Evolutionary conservation across 2,113 vertebrate species (phyloP).

Genomic region (Stigmatopora argus): DNA sequence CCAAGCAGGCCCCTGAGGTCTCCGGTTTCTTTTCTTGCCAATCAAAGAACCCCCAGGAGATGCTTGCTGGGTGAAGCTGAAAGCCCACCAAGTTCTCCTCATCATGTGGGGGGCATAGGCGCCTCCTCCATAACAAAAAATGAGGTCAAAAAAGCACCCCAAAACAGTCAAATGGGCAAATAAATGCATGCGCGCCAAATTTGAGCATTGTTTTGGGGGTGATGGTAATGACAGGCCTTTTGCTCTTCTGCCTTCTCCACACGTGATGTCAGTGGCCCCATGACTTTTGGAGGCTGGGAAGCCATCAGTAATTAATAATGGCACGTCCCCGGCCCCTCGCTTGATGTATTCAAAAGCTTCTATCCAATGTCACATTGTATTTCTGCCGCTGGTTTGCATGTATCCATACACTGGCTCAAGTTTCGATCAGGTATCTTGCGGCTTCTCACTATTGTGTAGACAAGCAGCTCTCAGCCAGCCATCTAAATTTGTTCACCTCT

Average conservation of each 20-base stretch:
- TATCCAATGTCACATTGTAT: constrained; percentile 34
- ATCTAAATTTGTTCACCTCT: constrained; percentile 44
- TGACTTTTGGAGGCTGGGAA: constrained; percentile 56
- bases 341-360: constrained; percentile 44
- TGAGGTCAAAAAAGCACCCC: constrained; percentile 47
- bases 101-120: constrained; percentile 42
- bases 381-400: not conserved
- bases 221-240: constrained; percentile 64
- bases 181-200: constrained; percentile 72
- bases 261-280: constrained; percentile 55
- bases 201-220: constrained; percentile 65
- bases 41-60: constrained; percentile 70
- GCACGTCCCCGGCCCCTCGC: constrained; percentile 48
- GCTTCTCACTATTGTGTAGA: constrained; percentile 27
- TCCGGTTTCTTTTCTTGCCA: constrained; percentile 59
- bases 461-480: constrained; percentile 16
- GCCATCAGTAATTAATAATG: constrained; percentile 66
- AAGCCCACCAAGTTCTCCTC: constrained; percentile 63
- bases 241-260: constrained; percentile 44
- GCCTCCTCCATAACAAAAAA: constrained; percentile 51
- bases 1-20: constrained; percentile 57
- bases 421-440: constrained; percentile 40
- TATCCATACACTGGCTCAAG: not conserved
- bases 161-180: constrained; percentile 74
- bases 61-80: constrained; percentile 69